These are phyloP conservation scores for Lepidothrix coronata DNA, from an alignment of 2,113 vertebrate genomes.

Conservation along the genomic window DNA sequence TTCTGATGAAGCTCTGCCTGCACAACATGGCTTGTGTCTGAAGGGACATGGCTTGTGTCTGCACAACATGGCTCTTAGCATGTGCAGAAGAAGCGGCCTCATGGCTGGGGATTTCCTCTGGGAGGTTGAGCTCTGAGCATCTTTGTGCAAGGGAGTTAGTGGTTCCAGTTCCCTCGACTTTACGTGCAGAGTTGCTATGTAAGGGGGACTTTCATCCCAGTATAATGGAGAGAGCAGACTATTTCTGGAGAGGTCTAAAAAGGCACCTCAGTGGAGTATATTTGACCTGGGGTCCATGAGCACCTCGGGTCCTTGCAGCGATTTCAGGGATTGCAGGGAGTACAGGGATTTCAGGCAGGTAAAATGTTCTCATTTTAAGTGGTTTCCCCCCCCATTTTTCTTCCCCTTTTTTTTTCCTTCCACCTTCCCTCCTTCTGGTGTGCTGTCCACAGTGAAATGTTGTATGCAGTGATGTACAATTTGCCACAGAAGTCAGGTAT, in stretches of 20 bases:
- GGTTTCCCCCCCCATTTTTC: rapidly evolving
- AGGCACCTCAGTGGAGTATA: neutral
- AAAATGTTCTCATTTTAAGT: neutral
- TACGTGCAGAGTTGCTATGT: neutral
- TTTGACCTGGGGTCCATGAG: neutral
- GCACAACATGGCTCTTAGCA: neutral
- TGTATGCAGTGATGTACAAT: neutral
- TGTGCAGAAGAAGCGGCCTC: neutral
- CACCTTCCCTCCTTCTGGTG: neutral
- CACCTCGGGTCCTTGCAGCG: neutral
- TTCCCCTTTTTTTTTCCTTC: rapidly evolving
- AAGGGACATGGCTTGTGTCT: neutral
- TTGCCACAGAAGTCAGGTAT: neutral
- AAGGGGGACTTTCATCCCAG: neutral
- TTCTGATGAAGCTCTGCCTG: neutral
- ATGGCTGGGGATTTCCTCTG: neutral
- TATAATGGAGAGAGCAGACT: neutral
- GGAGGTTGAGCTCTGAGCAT: rapidly evolving
- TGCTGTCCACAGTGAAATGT: neutral
- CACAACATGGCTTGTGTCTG: neutral
- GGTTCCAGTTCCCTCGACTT: neutral
- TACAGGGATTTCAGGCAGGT: neutral
- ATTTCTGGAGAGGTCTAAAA: neutral
- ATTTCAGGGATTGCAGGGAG: neutral
- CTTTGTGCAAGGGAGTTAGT: neutral